Evolutionary conservation across 2,797 vertebrate species (phyloP).

Genomic region (Anguilla anguilla): DNA sequence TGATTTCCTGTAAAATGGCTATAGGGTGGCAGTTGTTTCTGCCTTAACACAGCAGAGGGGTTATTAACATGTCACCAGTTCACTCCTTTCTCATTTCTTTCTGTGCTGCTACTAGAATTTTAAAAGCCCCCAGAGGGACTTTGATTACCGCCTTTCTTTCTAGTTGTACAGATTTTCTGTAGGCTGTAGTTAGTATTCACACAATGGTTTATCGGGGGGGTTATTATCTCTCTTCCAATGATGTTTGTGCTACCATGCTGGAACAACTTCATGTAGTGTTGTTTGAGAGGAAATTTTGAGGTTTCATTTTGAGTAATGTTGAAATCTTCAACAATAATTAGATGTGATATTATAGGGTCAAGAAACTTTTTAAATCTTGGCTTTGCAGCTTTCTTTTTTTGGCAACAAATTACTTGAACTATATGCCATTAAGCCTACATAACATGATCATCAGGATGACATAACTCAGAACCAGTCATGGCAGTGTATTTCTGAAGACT

Average conservation of each 20-base stretch:
- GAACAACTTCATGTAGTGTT: not conserved
- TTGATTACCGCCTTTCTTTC: slow-evolving; percentile 51
- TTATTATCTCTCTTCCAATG: not conserved
- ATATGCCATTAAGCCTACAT: not conserved
- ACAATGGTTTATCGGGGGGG: not conserved
- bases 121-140: slow-evolving; percentile 44
- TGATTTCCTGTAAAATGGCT: slow-evolving; percentile 3
- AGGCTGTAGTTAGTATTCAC: not conserved
- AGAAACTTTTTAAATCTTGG: not conserved
- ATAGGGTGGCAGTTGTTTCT: not conserved
- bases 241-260: slow-evolving; percentile 25
- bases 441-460: not conserved
- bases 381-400: not conserved
- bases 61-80: slow-evolving; percentile 10
- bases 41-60: not conserved
- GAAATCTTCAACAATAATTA: not conserved
- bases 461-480: not conserved
- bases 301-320: not conserved
- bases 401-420: not conserved
- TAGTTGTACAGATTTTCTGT: slow-evolving; percentile 18
- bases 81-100: slow-evolving; percentile 20
- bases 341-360: not conserved
- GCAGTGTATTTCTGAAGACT: not conserved
- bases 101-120: slow-evolving; percentile 45
- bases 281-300: not conserved